phyloP scores from a whole-genome alignment of 1,140 invertebrate genomes.

The Papilio aristodemus region DNA sequence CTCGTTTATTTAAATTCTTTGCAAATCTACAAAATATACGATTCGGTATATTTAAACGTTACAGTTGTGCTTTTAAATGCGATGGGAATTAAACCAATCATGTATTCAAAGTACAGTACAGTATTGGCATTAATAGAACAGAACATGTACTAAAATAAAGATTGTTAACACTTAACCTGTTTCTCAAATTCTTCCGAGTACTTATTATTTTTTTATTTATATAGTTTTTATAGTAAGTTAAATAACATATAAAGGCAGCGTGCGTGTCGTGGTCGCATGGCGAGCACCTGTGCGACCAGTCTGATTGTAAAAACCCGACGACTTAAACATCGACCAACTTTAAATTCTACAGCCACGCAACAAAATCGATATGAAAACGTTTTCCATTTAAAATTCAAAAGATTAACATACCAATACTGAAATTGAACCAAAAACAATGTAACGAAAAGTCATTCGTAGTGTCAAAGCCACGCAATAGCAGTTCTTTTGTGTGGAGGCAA shows the following conservation, averaged over 20 bases:
- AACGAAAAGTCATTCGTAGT: neutral
- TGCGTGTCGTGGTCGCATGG: conserved; percentile 13
- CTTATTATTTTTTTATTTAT: neutral
- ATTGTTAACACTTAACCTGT: neutral
- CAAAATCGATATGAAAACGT: conserved; percentile 14
- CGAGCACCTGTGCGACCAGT: conserved; percentile 15
- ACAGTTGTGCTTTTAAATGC: too few relatives aligned
- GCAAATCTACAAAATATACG: too few relatives aligned
- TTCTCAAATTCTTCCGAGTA: neutral
- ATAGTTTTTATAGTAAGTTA: neutral
- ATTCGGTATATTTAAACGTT: too few relatives aligned
- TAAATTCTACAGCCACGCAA: conserved; percentile 16
- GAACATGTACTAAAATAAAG: neutral
- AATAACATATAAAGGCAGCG: conserved; percentile 5
- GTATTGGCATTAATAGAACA: too few relatives aligned
- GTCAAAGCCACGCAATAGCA: too few relatives aligned
- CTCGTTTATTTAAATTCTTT: too few relatives aligned
- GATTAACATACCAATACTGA: neutral
- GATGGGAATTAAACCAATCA: too few relatives aligned
- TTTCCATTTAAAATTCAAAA: conserved; percentile 1
- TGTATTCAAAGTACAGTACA: too few relatives aligned
- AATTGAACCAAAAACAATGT: neutral
- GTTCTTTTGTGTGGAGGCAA: too few relatives aligned
- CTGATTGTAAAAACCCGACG: conserved; percentile 8
- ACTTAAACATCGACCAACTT: conserved; percentile 13